phyloP scores from a whole-genome alignment of 2,113 vertebrate genomes.

The Sinocyclocheilus anophthalmus region DNA sequence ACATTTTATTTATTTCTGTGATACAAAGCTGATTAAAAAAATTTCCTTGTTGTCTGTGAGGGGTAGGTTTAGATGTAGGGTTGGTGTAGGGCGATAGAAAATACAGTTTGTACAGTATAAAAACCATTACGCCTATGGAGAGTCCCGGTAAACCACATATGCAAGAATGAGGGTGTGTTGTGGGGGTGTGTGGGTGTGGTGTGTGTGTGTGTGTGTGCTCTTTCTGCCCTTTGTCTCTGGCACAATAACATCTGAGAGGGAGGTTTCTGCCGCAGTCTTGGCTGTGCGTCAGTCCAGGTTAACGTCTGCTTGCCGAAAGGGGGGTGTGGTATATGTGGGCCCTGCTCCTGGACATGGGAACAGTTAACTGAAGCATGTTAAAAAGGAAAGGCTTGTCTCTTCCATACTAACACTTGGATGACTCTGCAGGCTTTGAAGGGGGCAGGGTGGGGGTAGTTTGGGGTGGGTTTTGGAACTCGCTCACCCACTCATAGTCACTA shows the following conservation, averaged over 20 bases:
- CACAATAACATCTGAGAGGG: too few species aligned
- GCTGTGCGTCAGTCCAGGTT: too few species aligned
- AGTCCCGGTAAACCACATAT: too few species aligned
- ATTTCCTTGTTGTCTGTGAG: too few species aligned
- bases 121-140: too few species aligned
- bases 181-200: background rate
- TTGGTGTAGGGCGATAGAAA: too few species aligned
- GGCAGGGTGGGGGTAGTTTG: conserved; percentile 63
- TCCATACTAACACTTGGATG: conserved; percentile 94
- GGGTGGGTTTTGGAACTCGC: conserved; percentile 50
- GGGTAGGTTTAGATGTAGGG: too few species aligned
- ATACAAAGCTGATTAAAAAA: too few species aligned
- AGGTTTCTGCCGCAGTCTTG: too few species aligned
- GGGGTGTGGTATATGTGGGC: background rate
- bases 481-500: conserved; percentile 47
- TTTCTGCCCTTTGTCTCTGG: conserved; percentile 40
- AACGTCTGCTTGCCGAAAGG: too few species aligned
- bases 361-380: conserved; percentile 91
- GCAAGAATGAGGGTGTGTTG: background rate
- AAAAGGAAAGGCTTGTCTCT: conserved; percentile 93
- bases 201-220: conserved; percentile 46
- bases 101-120: too few species aligned
- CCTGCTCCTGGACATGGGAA: conserved; percentile 78
- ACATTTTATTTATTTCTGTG: too few species aligned
- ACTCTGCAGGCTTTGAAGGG: conserved; percentile 83